Percentiles rank a stretch among this genome's conserved stretches.
Evolutionary conservation across 2,113 vertebrate species (phyloP).

Genomic region (Dasyurus viverrinus): DNA sequence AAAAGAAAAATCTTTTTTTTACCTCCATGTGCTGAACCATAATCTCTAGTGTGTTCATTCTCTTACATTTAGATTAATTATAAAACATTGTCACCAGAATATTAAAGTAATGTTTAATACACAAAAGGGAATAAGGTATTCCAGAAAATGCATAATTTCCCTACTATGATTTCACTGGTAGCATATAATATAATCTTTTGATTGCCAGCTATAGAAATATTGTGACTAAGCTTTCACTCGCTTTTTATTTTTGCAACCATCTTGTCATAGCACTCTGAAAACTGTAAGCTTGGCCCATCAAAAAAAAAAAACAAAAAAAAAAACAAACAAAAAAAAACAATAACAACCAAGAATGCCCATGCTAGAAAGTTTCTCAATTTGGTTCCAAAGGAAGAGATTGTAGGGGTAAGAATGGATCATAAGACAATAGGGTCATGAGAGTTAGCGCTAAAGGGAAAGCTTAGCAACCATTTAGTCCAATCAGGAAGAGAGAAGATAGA

Average conservation of each 20-base stretch:
- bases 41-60: slow-evolving; percentile 80
- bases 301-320: slow-evolving; percentile 60
- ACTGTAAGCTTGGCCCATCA: slow-evolving; percentile 76
- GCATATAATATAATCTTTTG: slow-evolving; percentile 79
- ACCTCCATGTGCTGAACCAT: slow-evolving; percentile 73
- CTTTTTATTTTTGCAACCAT: slow-evolving; percentile 77
- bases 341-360: slow-evolving; percentile 60
- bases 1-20: slow-evolving; percentile 63
- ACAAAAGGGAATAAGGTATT: slow-evolving; percentile 86
- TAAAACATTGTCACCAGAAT: slow-evolving; percentile 88
- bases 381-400: slow-evolving; percentile 25
- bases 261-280: slow-evolving; percentile 79
- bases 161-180: slow-evolving; percentile 78
- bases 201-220: slow-evolving; percentile 75
- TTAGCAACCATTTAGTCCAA: background rate
- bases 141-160: slow-evolving; percentile 85
- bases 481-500: background rate
- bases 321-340: background rate
- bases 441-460: background rate
- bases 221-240: slow-evolving; percentile 74
- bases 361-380: slow-evolving; percentile 50
- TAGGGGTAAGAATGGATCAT: background rate
- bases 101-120: slow-evolving; percentile 90
- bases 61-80: slow-evolving; percentile 88
- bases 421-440: background rate